Evolutionary conservation across 2,797 vertebrate genomes (phyloP).

Genomic region (Macropodus opercularis): DNA sequence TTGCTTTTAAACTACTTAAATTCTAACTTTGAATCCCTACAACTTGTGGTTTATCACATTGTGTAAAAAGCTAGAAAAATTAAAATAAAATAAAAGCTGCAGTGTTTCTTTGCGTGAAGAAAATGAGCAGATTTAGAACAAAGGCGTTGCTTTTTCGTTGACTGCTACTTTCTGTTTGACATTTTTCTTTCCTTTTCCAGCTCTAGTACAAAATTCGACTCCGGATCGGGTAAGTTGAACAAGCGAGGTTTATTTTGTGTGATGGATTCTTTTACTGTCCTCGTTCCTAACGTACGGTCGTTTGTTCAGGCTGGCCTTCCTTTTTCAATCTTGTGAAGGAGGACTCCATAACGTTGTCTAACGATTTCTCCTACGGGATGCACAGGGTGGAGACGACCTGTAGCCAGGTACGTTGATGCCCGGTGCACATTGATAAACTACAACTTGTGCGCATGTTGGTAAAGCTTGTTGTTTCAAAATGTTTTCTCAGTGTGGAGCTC

Average conservation of each 20-base stretch:
- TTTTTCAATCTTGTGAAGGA: constrained; percentile 90
- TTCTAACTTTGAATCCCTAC: too few relatives aligned
- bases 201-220: constrained; percentile 95
- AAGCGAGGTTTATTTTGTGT: background rate
- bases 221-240: constrained; percentile 91
- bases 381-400: constrained; percentile 93
- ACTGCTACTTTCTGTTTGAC: background rate
- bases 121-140: too few relatives aligned
- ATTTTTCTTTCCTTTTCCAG: constrained; percentile 80
- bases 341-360: constrained; percentile 79
- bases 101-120: background rate
- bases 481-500: constrained; percentile 91
- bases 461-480: background rate
- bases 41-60: too few relatives aligned
- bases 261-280: background rate
- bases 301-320: constrained; percentile 91
- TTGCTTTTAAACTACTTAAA: too few relatives aligned
- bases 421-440: too few relatives aligned
- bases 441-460: too few relatives aligned
- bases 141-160: too few relatives aligned
- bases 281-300: background rate
- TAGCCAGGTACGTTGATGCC: constrained; percentile 85
- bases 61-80: too few relatives aligned
- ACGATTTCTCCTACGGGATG: constrained; percentile 94
- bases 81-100: too few relatives aligned